These are phyloP conservation scores for Theretra japonica DNA, from an alignment of 2,888 invertebrate species.

Conservation along the genomic window DNA sequence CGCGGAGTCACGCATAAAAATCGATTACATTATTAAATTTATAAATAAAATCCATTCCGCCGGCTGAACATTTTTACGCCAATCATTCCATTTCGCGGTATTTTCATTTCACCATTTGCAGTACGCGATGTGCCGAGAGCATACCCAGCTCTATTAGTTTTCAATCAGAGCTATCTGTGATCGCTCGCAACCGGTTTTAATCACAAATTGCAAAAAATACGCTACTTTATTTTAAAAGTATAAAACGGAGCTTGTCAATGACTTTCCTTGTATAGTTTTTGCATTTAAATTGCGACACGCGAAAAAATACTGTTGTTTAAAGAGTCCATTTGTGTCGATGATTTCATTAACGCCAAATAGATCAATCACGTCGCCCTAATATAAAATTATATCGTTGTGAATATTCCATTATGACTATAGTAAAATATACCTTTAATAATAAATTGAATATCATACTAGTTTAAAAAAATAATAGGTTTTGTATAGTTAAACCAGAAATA, in stretches of 20 bases:
- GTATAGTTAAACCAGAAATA: too few relatives aligned
- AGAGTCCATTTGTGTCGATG: neutral
- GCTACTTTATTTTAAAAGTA: conserved; percentile 20
- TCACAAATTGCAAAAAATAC: conserved; percentile 19
- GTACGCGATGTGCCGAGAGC: conserved; percentile 26
- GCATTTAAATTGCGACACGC: conserved; percentile 11
- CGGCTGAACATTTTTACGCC: conserved; percentile 42
- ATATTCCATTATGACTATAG: neutral
- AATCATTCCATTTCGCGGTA: conserved; percentile 45
- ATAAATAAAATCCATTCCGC: conserved; percentile 43
- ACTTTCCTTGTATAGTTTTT: conserved; percentile 23
- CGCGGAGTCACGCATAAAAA: conserved; percentile 23
- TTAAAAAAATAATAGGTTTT: neutral
- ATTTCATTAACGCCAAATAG: conserved; percentile 16
- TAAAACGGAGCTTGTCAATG: neutral
- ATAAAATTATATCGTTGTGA: neutral
- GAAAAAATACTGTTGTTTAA: conserved; percentile 12
- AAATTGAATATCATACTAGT: too few relatives aligned
- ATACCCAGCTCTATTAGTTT: conserved; percentile 51
- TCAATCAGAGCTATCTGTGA: conserved; percentile 45
- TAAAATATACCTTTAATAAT: too few relatives aligned
- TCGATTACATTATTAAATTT: conserved; percentile 26
- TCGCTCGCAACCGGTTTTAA: conserved; percentile 24
- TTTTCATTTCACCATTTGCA: conserved; percentile 36
- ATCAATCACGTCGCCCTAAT: neutral